phyloP scores from a whole-genome alignment of 2,113 vertebrate genomes.

The Oreotrochilus melanogaster region DNA sequence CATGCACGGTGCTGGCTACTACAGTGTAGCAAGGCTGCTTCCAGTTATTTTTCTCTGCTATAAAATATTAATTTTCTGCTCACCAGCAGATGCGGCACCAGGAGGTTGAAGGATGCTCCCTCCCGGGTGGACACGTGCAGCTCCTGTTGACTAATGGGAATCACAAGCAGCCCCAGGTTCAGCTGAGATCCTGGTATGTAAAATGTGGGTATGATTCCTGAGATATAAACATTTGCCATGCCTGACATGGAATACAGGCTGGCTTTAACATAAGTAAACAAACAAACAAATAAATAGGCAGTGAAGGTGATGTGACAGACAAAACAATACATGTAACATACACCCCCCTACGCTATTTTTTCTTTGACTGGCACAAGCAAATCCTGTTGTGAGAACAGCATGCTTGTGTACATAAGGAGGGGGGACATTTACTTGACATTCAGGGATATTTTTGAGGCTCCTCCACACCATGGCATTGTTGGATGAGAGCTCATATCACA shows the following conservation, averaged over 20 bases:
- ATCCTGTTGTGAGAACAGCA: fast-evolving
- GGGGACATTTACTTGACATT: not conserved
- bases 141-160: not conserved
- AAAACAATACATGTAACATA: not conserved
- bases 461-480: not conserved
- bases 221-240: not conserved
- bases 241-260: not conserved
- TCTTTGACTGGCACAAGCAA: not conserved
- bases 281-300: not conserved
- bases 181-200: not conserved
- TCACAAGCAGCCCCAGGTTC: not conserved
- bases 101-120: not conserved
- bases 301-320: not conserved
- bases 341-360: fast-evolving
- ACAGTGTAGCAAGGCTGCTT: not conserved
- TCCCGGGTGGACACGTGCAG: not conserved
- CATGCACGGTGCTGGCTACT: conserved; percentile 27
- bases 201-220: not conserved
- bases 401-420: not conserved
- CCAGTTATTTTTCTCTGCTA: not conserved
- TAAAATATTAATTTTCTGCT: conserved; percentile 37
- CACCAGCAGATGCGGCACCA: not conserved
- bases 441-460: not conserved
- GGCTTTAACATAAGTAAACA: not conserved
- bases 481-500: not conserved